These are phyloP conservation scores for Alces alces DNA, from an alignment of 2,113 vertebrate species.

Conservation along the genomic window DNA sequence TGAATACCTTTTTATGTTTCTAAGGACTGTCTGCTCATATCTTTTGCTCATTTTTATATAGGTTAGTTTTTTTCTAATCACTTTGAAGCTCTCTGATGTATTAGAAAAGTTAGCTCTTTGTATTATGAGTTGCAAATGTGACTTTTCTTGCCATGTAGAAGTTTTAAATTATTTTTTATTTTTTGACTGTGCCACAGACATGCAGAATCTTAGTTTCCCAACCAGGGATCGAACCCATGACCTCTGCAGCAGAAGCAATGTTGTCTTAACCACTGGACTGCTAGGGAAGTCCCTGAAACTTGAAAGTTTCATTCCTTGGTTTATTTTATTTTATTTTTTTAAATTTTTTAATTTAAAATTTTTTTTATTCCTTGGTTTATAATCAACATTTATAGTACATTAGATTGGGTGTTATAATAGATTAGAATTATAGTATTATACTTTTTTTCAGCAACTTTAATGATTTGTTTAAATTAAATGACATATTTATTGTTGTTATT, in stretches of 20 bases:
- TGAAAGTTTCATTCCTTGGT: neutral
- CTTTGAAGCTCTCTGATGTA: neutral
- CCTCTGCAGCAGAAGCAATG: neutral
- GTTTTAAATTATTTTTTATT: neutral
- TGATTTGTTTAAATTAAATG: constrained; percentile 26
- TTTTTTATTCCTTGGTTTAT: neutral
- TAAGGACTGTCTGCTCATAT: neutral
- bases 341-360: too few species aligned
- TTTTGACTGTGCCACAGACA: neutral
- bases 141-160: neutral
- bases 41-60: neutral
- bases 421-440: neutral
- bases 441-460: constrained; percentile 30
- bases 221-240: neutral
- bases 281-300: neutral
- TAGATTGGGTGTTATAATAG: neutral
- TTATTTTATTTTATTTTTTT: neutral
- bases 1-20: neutral
- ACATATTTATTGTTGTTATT: neutral
- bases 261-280: neutral
- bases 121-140: neutral
- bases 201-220: neutral
- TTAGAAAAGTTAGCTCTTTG: neutral
- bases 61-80: neutral
- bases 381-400: neutral